phyloP scores from a whole-genome alignment of 2,888 invertebrate genomes.

The Melanostoma scalare region DNA sequence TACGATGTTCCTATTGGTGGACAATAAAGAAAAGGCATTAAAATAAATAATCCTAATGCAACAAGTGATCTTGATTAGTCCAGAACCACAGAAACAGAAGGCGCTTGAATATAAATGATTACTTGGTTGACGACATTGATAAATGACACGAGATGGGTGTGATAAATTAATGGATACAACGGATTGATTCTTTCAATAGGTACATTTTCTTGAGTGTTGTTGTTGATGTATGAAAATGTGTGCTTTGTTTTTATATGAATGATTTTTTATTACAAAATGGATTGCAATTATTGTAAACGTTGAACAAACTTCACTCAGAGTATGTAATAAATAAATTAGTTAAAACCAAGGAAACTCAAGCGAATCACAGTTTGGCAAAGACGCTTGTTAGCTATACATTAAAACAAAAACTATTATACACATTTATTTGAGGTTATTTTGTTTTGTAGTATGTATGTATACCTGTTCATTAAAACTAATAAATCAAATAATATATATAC shows the following conservation, averaged over 20 bases:
- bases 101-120: conserved; percentile 55
- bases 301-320: conserved; percentile 37
- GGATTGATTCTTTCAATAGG: conserved; percentile 37
- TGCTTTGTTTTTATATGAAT: conserved; percentile 20
- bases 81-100: conserved; percentile 70
- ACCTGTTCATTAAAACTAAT: too few species aligned
- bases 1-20: conserved; percentile 88
- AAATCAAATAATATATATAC: too few species aligned
- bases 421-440: too few species aligned
- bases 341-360: conserved; percentile 41
- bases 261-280: conserved; percentile 46
- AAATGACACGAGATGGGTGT: conserved; percentile 35
- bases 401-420: neutral
- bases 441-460: too few species aligned
- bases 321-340: conserved; percentile 20
- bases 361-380: conserved; percentile 31
- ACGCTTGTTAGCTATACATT: conserved; percentile 41
- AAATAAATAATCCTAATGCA: neutral
- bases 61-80: conserved; percentile 38
- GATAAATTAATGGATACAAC: conserved; percentile 18
- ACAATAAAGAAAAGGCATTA: conserved; percentile 41
- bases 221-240: conserved; percentile 25
- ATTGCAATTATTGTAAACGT: conserved; percentile 37
- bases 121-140: conserved; percentile 48
- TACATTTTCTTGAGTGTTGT: neutral